Percentiles rank a stretch among this genome's conserved stretches.
Evolutionary conservation across 2,113 vertebrate genomes (phyloP).

Genomic region (Tympanuchus pallidicinctus): DNA sequence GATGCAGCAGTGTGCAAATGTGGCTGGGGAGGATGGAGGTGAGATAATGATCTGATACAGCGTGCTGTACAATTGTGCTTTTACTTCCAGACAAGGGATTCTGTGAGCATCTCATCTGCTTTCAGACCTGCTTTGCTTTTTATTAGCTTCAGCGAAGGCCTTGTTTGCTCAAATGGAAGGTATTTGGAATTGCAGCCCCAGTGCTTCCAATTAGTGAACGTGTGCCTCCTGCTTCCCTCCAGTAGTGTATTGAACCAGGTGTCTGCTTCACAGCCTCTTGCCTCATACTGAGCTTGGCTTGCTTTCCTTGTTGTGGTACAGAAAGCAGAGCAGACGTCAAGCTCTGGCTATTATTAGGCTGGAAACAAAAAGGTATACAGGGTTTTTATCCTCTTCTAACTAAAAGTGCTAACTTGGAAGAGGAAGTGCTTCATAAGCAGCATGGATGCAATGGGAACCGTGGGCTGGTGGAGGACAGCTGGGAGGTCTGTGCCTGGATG

Average conservation of each 20-base stretch:
- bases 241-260: constrained; percentile 47
- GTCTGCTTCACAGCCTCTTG: constrained; percentile 4
- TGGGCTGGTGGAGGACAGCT: neutral
- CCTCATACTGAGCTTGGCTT: constrained; percentile 52
- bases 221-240: constrained; percentile 27
- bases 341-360: constrained; percentile 47
- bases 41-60: neutral
- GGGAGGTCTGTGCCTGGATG: neutral
- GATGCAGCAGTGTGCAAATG: neutral
- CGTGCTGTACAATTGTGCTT: neutral
- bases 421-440: neutral
- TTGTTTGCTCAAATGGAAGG: constrained; percentile 30
- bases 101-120: neutral
- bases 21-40: neutral
- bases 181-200: constrained; percentile 10
- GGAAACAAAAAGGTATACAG: constrained; percentile 2
- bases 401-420: neutral
- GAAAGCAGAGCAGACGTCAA: constrained; percentile 52
- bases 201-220: constrained; percentile 18
- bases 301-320: constrained; percentile 10
- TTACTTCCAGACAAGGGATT: neutral
- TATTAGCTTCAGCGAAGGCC: neutral
- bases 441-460: neutral
- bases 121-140: neutral
- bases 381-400: neutral